Percentiles rank a stretch among this genome's conserved stretches.
These are phyloP conservation scores for Cataglyphis albicans DNA, from an alignment of 2,888 invertebrate species.

Conservation along the genomic window DNA sequence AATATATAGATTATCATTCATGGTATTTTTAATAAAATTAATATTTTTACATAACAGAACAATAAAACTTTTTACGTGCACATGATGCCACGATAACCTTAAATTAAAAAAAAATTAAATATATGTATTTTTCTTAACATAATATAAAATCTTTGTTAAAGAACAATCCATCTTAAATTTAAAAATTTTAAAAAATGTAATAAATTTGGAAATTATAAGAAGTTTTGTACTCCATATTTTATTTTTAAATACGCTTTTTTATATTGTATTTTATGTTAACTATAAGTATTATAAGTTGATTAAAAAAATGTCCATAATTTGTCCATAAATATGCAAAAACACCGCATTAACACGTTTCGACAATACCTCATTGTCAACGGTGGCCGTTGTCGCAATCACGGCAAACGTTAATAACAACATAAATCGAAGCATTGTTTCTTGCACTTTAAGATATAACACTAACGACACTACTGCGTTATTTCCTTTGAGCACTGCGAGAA, in stretches of 20 bases:
- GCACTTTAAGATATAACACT: slow-evolving; percentile 53
- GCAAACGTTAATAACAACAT: slow-evolving; percentile 38
- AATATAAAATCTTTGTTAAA: background rate
- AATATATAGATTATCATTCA: background rate
- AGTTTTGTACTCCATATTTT: background rate
- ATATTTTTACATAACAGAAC: background rate
- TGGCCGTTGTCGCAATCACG: background rate
- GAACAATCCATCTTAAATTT: background rate
- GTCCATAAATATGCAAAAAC: background rate
- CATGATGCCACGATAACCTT: background rate
- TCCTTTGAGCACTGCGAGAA: slow-evolving; percentile 30
- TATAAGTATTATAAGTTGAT: background rate
- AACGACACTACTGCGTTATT: slow-evolving; percentile 12
- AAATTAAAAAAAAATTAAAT: background rate
- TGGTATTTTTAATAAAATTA: background rate
- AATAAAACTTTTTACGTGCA: background rate
- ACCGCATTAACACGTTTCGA: background rate
- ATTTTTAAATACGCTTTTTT: background rate
- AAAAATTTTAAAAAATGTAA: background rate
- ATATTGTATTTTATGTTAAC: background rate
- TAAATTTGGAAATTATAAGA: background rate
- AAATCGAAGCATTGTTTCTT: slow-evolving; percentile 60
- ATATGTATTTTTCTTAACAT: background rate
- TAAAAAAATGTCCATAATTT: background rate
- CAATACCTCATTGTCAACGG: slow-evolving; percentile 52